Conservation (phyloP, 2,888 invertebrate species). For the Xanthia icteritia region DNA sequence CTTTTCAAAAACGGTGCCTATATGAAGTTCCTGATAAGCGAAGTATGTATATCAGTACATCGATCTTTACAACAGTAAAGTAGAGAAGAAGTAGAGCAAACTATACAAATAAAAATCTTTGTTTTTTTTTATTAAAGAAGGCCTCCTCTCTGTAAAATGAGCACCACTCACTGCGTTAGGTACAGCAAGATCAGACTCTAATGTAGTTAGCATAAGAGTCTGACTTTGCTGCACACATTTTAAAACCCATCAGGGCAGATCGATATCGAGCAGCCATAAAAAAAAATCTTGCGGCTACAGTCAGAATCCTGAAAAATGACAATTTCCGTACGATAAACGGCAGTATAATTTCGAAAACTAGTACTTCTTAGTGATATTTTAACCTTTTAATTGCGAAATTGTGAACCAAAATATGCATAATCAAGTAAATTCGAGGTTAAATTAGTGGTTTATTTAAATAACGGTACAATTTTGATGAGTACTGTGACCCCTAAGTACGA, state of each 20-base stretch:
- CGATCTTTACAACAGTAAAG: neutral
- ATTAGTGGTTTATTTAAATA: constrained; percentile 10
- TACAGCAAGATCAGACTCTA: too few relatives aligned
- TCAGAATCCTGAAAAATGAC: too few relatives aligned
- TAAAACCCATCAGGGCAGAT: too few relatives aligned
- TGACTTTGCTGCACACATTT: too few relatives aligned
- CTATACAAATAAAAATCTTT: too few relatives aligned
- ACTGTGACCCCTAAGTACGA: neutral
- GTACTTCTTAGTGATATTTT: neutral
- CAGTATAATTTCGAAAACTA: neutral
- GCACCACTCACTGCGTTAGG: too few relatives aligned
- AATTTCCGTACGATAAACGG: neutral
- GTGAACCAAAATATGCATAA: neutral
- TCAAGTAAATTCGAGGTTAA: neutral
- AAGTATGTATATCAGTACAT: neutral
- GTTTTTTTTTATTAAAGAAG: too few relatives aligned
- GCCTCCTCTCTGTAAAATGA: too few relatives aligned
- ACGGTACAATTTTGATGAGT: constrained; percentile 17
- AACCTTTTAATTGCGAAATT: neutral
- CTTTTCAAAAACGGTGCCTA: neutral
- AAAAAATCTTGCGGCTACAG: too few relatives aligned
- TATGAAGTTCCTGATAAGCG: neutral
- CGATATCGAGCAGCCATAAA: too few relatives aligned
- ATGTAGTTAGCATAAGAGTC: too few relatives aligned
- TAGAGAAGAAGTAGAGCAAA: neutral